Conservation (phyloP, 2,888 invertebrate genomes). For the Epistrophe grossulariae region DNA sequence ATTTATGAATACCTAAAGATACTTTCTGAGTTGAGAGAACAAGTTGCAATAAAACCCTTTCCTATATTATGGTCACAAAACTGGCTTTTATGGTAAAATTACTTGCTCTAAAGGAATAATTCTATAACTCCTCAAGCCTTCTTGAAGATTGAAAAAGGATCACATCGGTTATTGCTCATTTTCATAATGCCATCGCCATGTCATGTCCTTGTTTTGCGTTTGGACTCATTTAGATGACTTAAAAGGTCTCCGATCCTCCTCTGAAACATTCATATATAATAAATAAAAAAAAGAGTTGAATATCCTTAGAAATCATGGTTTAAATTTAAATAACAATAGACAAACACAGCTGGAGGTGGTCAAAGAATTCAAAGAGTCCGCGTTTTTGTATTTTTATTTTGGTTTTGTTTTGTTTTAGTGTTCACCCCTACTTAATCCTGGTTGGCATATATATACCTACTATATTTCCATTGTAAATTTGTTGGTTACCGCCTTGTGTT, state of each 20-base stretch:
- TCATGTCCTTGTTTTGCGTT: slow-evolving; percentile 50
- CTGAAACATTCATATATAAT: not conserved
- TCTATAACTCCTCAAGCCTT: slow-evolving; percentile 43
- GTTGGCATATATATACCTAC: slow-evolving; percentile 8
- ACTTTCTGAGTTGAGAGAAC: not conserved
- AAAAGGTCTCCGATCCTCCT: not conserved
- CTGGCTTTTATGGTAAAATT: slow-evolving; percentile 53
- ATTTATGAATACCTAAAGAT: too few relatives aligned
- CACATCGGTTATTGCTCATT: not conserved
- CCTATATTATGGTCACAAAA: not conserved
- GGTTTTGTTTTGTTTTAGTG: slow-evolving; percentile 63
- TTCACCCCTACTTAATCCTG: slow-evolving; percentile 68
- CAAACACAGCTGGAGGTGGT: slow-evolving; percentile 50
- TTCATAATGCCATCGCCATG: not conserved
- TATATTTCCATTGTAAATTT: slow-evolving; percentile 53
- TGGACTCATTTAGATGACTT: slow-evolving; percentile 61
- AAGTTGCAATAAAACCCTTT: slow-evolving; percentile 41
- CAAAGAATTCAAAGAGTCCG: slow-evolving; percentile 35
- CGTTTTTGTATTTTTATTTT: slow-evolving; percentile 28
- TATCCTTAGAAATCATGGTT: slow-evolving; percentile 41
- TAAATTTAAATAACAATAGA: slow-evolving; percentile 56
- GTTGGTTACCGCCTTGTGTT: slow-evolving; percentile 53
- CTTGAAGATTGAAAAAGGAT: not conserved
- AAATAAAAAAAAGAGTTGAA: slow-evolving; percentile 59
- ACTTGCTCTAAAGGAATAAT: not conserved